A percentile compares a stretch with the other conserved stretches of the same genome.
These are phyloP conservation scores for Irena cyanogastra DNA, from an alignment of 2,113 vertebrate genomes.

Conservation along the genomic window DNA sequence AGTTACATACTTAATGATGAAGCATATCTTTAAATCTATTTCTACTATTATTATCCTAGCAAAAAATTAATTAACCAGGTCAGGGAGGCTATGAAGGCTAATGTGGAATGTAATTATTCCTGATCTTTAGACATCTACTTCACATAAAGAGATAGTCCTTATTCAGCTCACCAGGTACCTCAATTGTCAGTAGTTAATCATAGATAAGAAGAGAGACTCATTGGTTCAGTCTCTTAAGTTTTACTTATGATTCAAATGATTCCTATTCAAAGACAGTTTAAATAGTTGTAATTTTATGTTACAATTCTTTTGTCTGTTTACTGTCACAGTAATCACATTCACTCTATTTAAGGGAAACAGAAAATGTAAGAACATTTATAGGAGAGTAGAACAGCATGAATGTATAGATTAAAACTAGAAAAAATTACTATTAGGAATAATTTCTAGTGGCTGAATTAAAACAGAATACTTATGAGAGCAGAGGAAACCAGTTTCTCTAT, in stretches of 20 bases:
- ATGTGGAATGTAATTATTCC: conserved; percentile 80
- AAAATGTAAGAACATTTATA: not conserved
- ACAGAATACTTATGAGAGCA: not conserved
- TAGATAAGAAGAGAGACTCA: conserved; percentile 44
- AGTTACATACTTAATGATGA: conserved; percentile 78
- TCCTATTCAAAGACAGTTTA: conserved; percentile 46
- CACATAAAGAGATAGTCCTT: conserved; percentile 73
- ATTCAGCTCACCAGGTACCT: conserved; percentile 74
- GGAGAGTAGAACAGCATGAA: not conserved
- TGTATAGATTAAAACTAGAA: not conserved
- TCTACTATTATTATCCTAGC: conserved; percentile 79
- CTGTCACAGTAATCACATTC: not conserved
- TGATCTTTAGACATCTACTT: conserved; percentile 76
- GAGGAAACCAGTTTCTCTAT: not conserved
- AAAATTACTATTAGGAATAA: not conserved
- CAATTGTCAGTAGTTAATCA: conserved; percentile 74
- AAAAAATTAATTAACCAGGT: conserved; percentile 84
- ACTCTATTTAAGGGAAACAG: conserved; percentile 32
- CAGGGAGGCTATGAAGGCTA: conserved; percentile 74
- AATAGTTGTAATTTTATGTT: conserved; percentile 37
- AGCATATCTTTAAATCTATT: conserved; percentile 79
- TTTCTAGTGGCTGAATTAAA: conserved; percentile 21
- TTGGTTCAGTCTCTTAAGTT: conserved; percentile 61
- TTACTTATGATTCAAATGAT: conserved; percentile 45
- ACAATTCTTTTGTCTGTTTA: conserved; percentile 50